Evolutionary conservation across 1,140 invertebrate species (phyloP), one percentile per base, ranked within the genome.

Genomic region (Microplitis mediator): DNA sequence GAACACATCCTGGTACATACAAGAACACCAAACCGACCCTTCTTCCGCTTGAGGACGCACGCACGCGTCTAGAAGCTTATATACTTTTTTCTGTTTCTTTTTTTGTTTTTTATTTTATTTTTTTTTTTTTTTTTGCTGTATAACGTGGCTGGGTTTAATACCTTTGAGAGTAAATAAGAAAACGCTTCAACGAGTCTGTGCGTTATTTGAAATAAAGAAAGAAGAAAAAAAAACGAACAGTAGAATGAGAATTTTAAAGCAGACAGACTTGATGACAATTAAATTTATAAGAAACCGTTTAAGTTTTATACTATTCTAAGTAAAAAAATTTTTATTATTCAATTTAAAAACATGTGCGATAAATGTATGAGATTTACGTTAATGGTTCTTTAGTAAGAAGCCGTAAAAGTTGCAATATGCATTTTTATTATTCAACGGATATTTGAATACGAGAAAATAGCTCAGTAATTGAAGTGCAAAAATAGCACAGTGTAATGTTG

Each of bases 121-220:
- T n/a, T 39, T 23, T 9, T 39, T 64, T 45, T 45, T 45, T 45
- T 45, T 11, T 6, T 45, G 4, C 39, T 45, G 39, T 45, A 45
- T 45, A 45, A 8, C 36, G 14, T 14, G 36, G 39, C 45, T 39
- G 34, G 34, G 35, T 65, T 65, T 65, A 65, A 65, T 65, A 65
- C 63, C 76, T 35, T 64, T 72, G 64, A 60, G 39, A 54, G 75
- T 71, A 72, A 75, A 75, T 71, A 75, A 71, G 65, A 76, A 68
- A 69, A 74, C 72, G 72, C 75, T 71, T 36, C 54, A 23, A 35
- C 32, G 35, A 62, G 13, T 31, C 32, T 16, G 8, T 32, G 11
- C 50, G 39, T 52, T 50, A 67, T 67, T 67, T 54, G 23, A 52
- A 67, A 50, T 11, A 50, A 14, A 31, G 45, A 11, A 16, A 3